These are phyloP conservation scores for Volucella inflata DNA, from an alignment of 2,888 invertebrate genomes.

Conservation along the genomic window DNA sequence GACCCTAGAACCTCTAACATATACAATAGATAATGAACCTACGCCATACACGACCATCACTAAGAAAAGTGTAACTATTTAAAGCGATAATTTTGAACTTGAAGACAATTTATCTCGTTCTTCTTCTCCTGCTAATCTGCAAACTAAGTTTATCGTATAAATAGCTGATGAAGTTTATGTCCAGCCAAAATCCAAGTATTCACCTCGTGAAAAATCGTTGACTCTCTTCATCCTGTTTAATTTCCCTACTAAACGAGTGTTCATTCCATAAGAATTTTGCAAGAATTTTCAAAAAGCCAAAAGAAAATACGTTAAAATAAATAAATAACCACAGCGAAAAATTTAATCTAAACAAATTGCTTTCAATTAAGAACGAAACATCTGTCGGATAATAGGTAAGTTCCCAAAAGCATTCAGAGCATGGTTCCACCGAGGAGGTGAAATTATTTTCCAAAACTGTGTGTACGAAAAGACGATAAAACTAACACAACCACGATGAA, in stretches of 20 bases:
- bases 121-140: too few species aligned
- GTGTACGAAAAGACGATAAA: conserved; percentile 16
- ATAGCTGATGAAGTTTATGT: neutral
- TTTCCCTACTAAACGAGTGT: neutral
- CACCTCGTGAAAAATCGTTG: neutral
- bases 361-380: conserved; percentile 64
- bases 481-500: conserved; percentile 22
- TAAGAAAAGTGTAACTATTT: too few species aligned
- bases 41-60: too few species aligned
- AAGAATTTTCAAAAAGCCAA: neutral
- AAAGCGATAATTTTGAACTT: too few species aligned
- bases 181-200: neutral
- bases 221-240: neutral
- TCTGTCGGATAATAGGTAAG: conserved; percentile 54
- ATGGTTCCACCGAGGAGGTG: conserved; percentile 13
- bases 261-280: neutral
- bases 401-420: conserved; percentile 43
- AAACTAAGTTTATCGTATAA: neutral
- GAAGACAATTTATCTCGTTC: too few species aligned
- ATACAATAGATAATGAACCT: too few species aligned
- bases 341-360: conserved; percentile 64
- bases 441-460: conserved; percentile 23
- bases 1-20: too few species aligned
- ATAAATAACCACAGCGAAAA: conserved; percentile 45
- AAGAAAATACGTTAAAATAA: conserved; percentile 30